phyloP scores from a whole-genome alignment of 2,113 vertebrate species.

The Xiphophorus maculatus region DNA sequence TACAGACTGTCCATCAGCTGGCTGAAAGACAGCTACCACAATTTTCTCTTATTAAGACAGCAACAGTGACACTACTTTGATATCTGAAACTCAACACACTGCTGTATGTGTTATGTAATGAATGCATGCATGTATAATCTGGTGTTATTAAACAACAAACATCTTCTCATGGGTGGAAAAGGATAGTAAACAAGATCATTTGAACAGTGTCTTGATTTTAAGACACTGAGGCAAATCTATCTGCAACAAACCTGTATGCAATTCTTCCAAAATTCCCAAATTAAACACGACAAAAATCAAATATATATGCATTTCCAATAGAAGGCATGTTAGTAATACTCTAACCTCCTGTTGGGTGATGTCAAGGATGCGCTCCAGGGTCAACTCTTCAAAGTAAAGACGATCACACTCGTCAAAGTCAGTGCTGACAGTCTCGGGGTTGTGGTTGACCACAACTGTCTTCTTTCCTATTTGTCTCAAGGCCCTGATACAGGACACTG shows the following conservation, averaged over 20 bases:
- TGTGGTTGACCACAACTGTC: conserved; percentile 95
- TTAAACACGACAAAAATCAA: neutral
- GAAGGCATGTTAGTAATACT: neutral
- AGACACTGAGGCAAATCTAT: neutral
- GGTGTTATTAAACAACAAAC: too few relatives aligned
- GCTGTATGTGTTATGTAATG: too few relatives aligned
- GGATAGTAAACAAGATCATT: neutral
- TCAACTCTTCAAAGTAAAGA: conserved; percentile 96
- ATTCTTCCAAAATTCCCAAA: neutral
- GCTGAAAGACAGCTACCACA: too few relatives aligned
- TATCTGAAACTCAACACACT: too few relatives aligned
- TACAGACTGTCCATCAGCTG: too few relatives aligned
- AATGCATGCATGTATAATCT: too few relatives aligned
- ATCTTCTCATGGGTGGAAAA: neutral
- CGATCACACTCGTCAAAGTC: conserved; percentile 98
- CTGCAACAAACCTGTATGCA: neutral
- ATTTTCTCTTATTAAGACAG: too few relatives aligned
- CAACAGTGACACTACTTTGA: too few relatives aligned
- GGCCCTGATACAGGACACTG: conserved; percentile 92
- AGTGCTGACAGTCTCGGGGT: conserved; percentile 96
- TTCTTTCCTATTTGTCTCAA: conserved; percentile 88
- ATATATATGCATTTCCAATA: too few relatives aligned
- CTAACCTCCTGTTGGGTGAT: conserved; percentile 93
- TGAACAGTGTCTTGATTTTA: neutral
- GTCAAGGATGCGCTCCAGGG: conserved; percentile 93